Conservation (phyloP, 2,888 invertebrate genomes). For the Alsophila aescularia region DNA sequence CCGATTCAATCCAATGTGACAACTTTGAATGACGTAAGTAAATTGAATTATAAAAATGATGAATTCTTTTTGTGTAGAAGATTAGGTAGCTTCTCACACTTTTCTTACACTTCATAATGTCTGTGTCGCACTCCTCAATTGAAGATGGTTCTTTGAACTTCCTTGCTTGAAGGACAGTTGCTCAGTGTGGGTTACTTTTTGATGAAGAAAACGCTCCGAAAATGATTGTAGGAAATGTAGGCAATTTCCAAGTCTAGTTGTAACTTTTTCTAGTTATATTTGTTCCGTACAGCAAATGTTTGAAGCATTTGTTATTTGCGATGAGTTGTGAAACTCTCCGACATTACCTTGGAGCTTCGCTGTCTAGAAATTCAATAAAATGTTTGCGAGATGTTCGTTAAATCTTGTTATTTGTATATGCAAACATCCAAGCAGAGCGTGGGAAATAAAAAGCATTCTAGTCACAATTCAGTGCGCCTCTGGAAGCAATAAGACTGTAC, state of each 20-base stretch:
- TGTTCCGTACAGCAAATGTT: constrained; percentile 37
- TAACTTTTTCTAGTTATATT: constrained; percentile 48
- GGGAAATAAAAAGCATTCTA: constrained; percentile 6
- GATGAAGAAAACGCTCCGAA: constrained; percentile 46
- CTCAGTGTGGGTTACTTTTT: constrained; percentile 46
- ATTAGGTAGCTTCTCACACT: constrained; percentile 38
- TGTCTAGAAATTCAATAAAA: constrained; percentile 10
- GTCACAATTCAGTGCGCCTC: constrained; percentile 16
- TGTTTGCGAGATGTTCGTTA: not conserved
- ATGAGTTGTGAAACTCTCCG: not conserved
- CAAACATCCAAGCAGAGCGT: constrained; percentile 5
- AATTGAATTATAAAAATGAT: constrained; percentile 29
- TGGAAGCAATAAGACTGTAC: constrained; percentile 21
- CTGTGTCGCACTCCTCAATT: constrained; percentile 49
- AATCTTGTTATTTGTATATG: constrained; percentile 2
- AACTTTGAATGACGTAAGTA: constrained; percentile 10
- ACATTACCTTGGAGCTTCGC: not conserved
- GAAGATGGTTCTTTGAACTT: constrained; percentile 58
- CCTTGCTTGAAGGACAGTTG: constrained; percentile 51
- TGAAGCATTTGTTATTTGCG: constrained; percentile 23
- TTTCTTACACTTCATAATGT: constrained; percentile 45
- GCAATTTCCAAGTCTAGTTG: constrained; percentile 52
- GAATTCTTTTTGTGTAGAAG: constrained; percentile 28
- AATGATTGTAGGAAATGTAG: constrained; percentile 58
- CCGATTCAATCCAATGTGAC: constrained; percentile 8